These are phyloP conservation scores for Toxonevra muliebris DNA, from an alignment of 2,888 invertebrate species.

Conservation along the genomic window DNA sequence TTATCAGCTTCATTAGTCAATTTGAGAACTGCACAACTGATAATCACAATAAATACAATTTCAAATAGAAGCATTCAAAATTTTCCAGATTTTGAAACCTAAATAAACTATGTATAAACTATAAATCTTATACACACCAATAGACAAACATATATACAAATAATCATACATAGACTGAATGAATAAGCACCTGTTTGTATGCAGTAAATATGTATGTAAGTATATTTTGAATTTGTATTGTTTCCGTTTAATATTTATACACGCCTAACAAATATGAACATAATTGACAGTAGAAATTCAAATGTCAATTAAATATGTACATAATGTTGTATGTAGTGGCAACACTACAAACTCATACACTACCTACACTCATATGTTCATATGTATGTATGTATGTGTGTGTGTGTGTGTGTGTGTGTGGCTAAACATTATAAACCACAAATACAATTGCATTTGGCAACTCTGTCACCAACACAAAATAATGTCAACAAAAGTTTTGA, in stretches of 20 bases:
- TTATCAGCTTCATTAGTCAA: too few relatives aligned
- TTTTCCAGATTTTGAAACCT: too few relatives aligned
- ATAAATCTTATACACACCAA: too few relatives aligned
- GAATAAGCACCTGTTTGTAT: not conserved
- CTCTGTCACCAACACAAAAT: conserved; percentile 10
- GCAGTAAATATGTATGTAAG: not conserved
- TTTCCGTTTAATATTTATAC: not conserved
- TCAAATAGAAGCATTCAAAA: too few relatives aligned
- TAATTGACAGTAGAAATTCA: conserved; percentile 11
- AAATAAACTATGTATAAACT: too few relatives aligned
- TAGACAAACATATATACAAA: not conserved
- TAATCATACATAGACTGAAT: not conserved
- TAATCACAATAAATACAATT: too few relatives aligned
- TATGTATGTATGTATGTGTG: conserved; percentile 3
- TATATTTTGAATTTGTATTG: not conserved
- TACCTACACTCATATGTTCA: not conserved
- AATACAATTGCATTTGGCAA: conserved; percentile 16
- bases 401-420: conserved; percentile 4
- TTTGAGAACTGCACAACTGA: too few relatives aligned
- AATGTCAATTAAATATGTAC: conserved; percentile 11
- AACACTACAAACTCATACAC: not conserved
- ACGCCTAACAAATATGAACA: conserved; percentile 10
- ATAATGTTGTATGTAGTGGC: conserved; percentile 1
- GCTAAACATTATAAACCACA: conserved; percentile 9
- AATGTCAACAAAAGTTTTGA: conserved; percentile 32